Base-by-base conservation (phyloP, 2,888 invertebrate genomes). In the Ichneumon xanthorius region DNA sequence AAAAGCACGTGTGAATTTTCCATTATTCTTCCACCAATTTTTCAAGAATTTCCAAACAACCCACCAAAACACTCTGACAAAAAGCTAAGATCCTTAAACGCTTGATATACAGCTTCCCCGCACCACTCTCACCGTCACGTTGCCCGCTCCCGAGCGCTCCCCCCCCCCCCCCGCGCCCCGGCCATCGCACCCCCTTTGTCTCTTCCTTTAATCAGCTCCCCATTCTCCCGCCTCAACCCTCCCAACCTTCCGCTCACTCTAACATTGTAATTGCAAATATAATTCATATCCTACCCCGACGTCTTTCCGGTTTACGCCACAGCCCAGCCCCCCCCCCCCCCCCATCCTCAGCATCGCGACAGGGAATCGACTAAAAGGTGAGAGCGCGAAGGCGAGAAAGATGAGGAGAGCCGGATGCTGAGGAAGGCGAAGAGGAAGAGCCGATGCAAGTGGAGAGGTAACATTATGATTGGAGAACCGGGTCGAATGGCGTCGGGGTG, bases 401-500 rank as follows among this genome's bases (percentile, higher is more conserved):
- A 45, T 26, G 40, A 33, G 37, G 33, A 6, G 30, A 45, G 16
- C 30, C 22, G 45, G 40, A 40, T n/a, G 14, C 1, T 5, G 37
- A 55, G 53, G 26, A 22, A 50, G 33, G 14, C 40, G n/a, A 45
- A 22, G 26, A 53, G 63, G 63, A 37, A 33, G 16, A 5, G 33
- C 37, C 0, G 40, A 4, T 16, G 48, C 7, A 11, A 55, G 58
- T 26, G 22, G 48, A 45, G 80, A 67, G 70, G 85, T 65, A 58
- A 79, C 82, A 85, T 85, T 85, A 85, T 85, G 85, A 85, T 82
- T 85, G 82, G 85, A 82, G 77, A 77, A 85, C 81, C 73, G 48
- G 84, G 89, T 77, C 85, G 86, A 89, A 91, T 89, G 89, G 88
- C 88, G 85, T 90, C 86, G 85, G 88, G 84, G 86, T 80, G 89